phyloP scores from a whole-genome alignment of 2,113 vertebrate species.

The Mustelus asterias region DNA sequence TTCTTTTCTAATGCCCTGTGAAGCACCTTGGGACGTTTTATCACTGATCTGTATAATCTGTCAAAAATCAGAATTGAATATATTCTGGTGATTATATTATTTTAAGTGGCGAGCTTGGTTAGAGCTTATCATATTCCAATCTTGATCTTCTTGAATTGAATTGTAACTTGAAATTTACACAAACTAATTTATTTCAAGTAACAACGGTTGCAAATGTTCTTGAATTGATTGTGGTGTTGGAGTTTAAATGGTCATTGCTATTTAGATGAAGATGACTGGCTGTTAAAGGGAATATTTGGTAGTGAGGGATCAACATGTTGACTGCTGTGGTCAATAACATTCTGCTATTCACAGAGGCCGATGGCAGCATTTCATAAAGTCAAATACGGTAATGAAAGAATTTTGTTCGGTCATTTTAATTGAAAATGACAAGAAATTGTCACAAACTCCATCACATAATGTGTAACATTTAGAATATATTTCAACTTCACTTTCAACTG shows the following conservation, averaged over 20 bases:
- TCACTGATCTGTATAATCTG: too few relatives aligned
- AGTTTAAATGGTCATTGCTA: neutral
- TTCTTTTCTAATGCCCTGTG: too few relatives aligned
- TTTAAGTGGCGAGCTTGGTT: neutral
- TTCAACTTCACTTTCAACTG: too few relatives aligned
- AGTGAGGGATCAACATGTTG: neutral
- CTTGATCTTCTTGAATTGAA: neutral
- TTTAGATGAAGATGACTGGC: neutral
- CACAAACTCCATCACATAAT: too few relatives aligned
- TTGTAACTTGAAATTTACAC: neutral
- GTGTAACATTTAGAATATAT: too few relatives aligned
- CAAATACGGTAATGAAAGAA: neutral
- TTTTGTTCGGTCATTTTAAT: neutral
- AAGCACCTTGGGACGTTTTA: too few relatives aligned
- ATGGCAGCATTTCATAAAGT: neutral
- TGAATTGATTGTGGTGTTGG: neutral
- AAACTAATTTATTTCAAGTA: neutral
- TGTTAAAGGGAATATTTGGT: neutral
- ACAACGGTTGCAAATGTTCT: neutral
- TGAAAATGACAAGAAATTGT: neutral
- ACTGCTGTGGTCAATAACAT: neutral
- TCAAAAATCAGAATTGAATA: too few relatives aligned
- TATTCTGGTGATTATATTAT: neutral
- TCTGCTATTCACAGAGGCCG: neutral
- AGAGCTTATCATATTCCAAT: neutral